Evolutionary conservation across 2,797 vertebrate genomes (phyloP).

Genomic region (Lepilemur ruficaudatus): DNA sequence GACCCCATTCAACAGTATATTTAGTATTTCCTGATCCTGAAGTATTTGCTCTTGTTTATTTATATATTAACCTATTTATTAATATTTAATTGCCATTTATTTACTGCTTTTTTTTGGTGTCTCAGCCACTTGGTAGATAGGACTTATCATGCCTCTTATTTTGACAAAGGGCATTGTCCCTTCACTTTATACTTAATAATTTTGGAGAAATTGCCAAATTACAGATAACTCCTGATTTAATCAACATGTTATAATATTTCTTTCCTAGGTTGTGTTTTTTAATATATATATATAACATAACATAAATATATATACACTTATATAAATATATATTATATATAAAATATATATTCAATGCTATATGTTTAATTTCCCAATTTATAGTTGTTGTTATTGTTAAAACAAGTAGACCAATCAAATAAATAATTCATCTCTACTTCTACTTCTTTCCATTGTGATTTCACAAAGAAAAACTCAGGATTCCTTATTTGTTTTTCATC

Average conservation of each 20-base stretch:
- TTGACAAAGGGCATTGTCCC: not conserved
- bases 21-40: not conserved
- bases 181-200: not conserved
- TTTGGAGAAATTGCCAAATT: slow-evolving; percentile 32
- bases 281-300: not conserved
- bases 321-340: not conserved
- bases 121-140: not conserved
- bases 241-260: not conserved
- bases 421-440: not conserved
- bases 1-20: not conserved
- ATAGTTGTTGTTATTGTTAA: not conserved
- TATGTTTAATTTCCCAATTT: not conserved
- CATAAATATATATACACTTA: too few species aligned
- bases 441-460: not conserved
- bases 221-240: not conserved
- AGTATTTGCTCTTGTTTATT: not conserved
- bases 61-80: not conserved
- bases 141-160: not conserved
- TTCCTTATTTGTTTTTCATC: not conserved
- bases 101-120: not conserved
- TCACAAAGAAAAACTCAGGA: not conserved
- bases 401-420: not conserved
- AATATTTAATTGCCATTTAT: not conserved
- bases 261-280: not conserved
- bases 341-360: not conserved